These are phyloP conservation scores for Natator depressus DNA, from an alignment of 2,113 vertebrate species.

Conservation along the genomic window DNA sequence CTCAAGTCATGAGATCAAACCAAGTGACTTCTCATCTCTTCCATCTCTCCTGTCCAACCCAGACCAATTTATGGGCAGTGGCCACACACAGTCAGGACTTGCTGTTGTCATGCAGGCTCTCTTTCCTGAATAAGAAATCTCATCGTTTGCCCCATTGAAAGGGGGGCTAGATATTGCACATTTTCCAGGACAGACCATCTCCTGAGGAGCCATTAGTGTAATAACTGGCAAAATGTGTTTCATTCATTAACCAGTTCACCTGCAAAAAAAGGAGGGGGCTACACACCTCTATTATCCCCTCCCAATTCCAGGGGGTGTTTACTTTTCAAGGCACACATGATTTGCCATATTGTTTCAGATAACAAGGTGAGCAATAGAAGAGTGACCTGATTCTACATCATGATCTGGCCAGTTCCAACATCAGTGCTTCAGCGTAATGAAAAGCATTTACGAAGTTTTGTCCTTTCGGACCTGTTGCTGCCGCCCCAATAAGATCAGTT, in stretches of 20 bases:
- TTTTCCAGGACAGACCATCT: neutral
- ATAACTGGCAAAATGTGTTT: neutral
- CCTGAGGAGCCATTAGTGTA: neutral
- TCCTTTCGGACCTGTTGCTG: neutral
- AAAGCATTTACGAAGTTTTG: neutral
- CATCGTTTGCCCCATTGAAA: neutral
- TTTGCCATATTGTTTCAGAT: neutral
- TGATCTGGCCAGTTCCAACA: accelerated
- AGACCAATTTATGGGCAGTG: neutral
- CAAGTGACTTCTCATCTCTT: neutral
- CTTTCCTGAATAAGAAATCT: accelerated
- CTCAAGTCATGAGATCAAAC: neutral
- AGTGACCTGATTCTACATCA: neutral
- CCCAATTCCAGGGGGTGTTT: neutral
- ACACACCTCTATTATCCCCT: neutral
- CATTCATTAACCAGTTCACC: neutral
- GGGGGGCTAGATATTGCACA: neutral
- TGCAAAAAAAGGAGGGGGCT: neutral
- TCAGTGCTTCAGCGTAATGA: neutral
- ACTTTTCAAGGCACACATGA: neutral
- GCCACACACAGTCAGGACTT: accelerated
- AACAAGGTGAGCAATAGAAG: neutral
- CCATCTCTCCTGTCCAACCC: neutral
- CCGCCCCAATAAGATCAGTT: neutral
- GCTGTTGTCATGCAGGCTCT: neutral